These are phyloP conservation scores for Anorthoa munda DNA, from an alignment of 2,888 invertebrate genomes.

Conservation along the genomic window DNA sequence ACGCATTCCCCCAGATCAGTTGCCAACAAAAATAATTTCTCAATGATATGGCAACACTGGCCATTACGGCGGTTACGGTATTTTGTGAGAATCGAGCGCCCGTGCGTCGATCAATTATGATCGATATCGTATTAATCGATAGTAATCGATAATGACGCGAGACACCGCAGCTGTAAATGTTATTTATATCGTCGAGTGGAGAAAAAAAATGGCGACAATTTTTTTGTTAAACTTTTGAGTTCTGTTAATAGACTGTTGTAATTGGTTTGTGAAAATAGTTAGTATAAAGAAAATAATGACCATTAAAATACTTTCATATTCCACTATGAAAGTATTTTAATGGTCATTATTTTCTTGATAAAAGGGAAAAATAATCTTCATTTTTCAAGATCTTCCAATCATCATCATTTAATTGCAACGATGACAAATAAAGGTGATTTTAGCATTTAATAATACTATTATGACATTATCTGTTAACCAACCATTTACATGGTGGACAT, in stretches of 20 bases:
- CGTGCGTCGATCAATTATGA: slow-evolving; percentile 85
- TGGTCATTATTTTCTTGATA: no score
- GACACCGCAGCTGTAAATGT: slow-evolving; percentile 82
- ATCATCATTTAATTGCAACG: no score
- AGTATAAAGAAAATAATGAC: no score
- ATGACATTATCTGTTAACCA: no score
- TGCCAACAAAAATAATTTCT: slow-evolving; percentile 49
- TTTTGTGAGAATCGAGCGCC: slow-evolving; percentile 74
- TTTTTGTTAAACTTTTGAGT: slow-evolving; percentile 18
- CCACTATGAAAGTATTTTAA: no score
- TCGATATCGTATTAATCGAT: slow-evolving; percentile 85
- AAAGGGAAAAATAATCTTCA: no score
- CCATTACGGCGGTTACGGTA: slow-evolving; percentile 62
- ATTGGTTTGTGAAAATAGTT: slow-evolving; percentile 1
- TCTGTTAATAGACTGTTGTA: slow-evolving; percentile 20
- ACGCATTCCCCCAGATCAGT: slow-evolving; percentile 45
- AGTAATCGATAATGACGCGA: slow-evolving; percentile 86
- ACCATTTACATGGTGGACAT: no score
- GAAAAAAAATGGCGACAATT: slow-evolving; percentile 27
- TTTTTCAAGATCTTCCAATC: no score
- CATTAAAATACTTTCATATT: no score
- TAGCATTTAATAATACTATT: no score
- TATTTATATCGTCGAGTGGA: slow-evolving; percentile 64
- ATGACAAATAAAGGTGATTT: no score
- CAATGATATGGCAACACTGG: slow-evolving; percentile 61